These are phyloP conservation scores for Galeruca laticollis DNA, from an alignment of 2,888 invertebrate genomes.

Conservation along the genomic window DNA sequence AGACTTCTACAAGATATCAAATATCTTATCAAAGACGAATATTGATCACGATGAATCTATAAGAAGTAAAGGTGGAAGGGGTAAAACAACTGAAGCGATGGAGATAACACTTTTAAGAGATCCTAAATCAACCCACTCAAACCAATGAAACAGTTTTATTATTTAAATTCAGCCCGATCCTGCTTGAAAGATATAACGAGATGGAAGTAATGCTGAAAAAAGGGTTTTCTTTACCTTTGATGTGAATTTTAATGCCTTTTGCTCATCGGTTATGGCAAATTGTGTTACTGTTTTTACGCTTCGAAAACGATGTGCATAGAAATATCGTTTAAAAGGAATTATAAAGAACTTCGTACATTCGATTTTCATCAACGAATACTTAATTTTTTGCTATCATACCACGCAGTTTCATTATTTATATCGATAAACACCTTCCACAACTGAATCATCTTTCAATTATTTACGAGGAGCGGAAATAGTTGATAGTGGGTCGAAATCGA, in stretches of 20 bases:
- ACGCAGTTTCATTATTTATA: too few relatives aligned
- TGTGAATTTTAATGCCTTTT: constrained; percentile 50
- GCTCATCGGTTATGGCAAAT: constrained; percentile 49
- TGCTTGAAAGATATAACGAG: constrained; percentile 45
- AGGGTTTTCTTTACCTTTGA: constrained; percentile 51
- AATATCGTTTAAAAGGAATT: constrained; percentile 33
- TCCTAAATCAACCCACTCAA: too few relatives aligned
- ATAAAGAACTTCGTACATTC: constrained; percentile 21
- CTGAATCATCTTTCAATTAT: constrained; percentile 2
- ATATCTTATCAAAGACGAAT: too few relatives aligned
- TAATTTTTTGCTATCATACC: not conserved
- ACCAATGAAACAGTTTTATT: too few relatives aligned
- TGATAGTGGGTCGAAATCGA: constrained; percentile 1
- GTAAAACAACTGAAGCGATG: too few relatives aligned
- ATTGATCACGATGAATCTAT: too few relatives aligned
- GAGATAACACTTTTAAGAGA: too few relatives aligned
- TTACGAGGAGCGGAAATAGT: constrained; percentile 1
- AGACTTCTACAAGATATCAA: too few relatives aligned
- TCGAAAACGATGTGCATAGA: constrained; percentile 40
- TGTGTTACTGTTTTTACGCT: constrained; percentile 44
- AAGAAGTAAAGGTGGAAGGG: too few relatives aligned
- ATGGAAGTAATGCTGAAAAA: constrained; percentile 45
- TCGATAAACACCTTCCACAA: not conserved
- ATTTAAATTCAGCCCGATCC: not conserved
- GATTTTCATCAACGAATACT: not conserved